Conservation (phyloP, 2,113 vertebrate genomes). For the Canis aureus region DNA sequence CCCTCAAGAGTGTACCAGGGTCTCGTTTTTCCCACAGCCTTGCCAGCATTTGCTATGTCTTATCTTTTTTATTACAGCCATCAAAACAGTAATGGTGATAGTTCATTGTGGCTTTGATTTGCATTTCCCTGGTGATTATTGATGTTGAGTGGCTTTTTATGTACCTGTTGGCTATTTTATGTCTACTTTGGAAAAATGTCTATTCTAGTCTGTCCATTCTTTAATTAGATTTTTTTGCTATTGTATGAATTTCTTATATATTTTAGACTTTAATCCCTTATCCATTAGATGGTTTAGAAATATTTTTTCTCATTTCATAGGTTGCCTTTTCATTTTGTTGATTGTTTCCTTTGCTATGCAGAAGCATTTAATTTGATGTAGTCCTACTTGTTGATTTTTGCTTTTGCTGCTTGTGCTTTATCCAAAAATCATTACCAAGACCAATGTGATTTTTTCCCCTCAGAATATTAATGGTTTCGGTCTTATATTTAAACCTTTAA, state of each 20-base stretch:
- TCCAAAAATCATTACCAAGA: neutral
- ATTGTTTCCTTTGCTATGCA: neutral
- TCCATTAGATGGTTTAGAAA: neutral
- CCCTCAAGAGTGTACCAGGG: neutral
- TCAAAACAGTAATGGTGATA: neutral
- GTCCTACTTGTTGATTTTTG: neutral
- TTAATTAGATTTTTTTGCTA: neutral
- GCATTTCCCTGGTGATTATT: neutral
- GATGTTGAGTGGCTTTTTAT: neutral
- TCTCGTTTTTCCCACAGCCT: neutral
- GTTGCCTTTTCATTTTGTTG: neutral
- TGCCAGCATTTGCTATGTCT: neutral
- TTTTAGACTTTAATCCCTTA: neutral
- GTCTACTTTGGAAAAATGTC: neutral
- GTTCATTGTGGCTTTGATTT: neutral
- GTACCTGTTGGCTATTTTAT: neutral
- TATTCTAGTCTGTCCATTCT: neutral
- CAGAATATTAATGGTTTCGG: neutral
- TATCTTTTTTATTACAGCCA: neutral
- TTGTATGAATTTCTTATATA: neutral
- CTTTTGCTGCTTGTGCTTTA: neutral
- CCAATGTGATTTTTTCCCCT: neutral
- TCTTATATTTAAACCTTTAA: neutral
- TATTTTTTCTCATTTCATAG: neutral
- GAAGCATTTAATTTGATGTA: neutral